phyloP scores from a whole-genome alignment of 2,113 vertebrate species.

The Rousettus leschenaultii region DNA sequence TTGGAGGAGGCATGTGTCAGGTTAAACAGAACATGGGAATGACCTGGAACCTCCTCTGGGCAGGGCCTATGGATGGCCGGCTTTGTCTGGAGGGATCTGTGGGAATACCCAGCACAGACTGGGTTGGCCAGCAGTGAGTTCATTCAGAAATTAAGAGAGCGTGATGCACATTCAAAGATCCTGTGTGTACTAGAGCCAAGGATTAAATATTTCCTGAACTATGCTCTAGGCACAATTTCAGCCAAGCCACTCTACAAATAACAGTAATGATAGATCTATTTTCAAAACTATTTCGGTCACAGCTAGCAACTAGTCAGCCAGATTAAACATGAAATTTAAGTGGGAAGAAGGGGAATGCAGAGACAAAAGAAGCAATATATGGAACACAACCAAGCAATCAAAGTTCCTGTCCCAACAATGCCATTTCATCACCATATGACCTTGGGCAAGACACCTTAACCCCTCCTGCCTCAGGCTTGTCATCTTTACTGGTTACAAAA shows the following conservation, averaged over 20 bases:
- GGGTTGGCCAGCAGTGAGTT: background rate
- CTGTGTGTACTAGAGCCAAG: background rate
- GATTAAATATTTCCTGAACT: background rate
- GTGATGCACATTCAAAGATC: background rate
- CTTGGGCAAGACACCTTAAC: background rate
- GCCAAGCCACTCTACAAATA: background rate
- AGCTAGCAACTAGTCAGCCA: background rate
- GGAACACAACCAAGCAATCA: background rate
- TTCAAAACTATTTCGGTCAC: background rate
- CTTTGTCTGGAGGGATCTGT: background rate
- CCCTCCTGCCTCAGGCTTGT: background rate
- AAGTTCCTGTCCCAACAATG: background rate
- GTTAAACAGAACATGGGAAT: background rate
- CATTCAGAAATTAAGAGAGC: background rate
- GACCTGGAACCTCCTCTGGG: background rate
- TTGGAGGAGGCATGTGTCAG: background rate
- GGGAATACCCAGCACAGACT: background rate
- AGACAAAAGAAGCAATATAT: background rate
- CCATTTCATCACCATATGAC: background rate
- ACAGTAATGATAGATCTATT: background rate
- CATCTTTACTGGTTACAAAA: background rate
- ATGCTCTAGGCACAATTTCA: background rate
- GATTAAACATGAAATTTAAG: background rate
- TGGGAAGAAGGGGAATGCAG: background rate
- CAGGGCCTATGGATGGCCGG: background rate